These are phyloP conservation scores for Anadara kagoshimensis DNA, from an alignment of 1,140 invertebrate species.

Conservation along the genomic window DNA sequence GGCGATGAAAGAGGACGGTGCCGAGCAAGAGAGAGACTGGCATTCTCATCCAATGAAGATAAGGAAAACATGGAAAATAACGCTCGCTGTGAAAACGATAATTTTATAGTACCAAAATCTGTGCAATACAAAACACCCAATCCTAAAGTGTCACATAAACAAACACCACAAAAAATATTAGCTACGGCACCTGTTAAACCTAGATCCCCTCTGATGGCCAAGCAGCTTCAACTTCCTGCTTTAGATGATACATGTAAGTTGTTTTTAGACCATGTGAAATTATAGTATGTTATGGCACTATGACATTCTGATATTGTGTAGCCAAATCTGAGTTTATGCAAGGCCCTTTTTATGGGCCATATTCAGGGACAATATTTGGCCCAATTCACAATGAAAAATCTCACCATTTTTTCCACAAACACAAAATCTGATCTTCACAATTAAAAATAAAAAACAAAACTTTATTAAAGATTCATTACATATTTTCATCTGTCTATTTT, in stretches of 20 bases:
- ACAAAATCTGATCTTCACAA: too few species aligned
- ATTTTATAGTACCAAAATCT: constrained; percentile 70
- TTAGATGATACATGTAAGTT: constrained; percentile 65
- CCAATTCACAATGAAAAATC: too few species aligned
- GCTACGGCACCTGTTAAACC: constrained; percentile 30
- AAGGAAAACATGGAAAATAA: constrained; percentile 32
- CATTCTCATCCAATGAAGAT: constrained; percentile 39
- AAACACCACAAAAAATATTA: constrained; percentile 13
- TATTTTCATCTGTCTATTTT: too few species aligned
- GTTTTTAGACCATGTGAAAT: too few species aligned
- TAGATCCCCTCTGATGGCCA: constrained; percentile 54
- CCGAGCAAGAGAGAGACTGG: constrained; percentile 56
- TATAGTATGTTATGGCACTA: too few species aligned
- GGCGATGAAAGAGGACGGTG: constrained; percentile 45
- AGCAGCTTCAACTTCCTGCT: constrained; percentile 50
- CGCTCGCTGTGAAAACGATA: constrained; percentile 60
- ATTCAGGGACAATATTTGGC: too few species aligned
- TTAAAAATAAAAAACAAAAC: too few species aligned
- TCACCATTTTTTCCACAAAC: too few species aligned
- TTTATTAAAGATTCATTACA: too few species aligned
- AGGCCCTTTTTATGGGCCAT: too few species aligned
- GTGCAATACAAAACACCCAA: constrained; percentile 24
- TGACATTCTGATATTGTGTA: too few species aligned
- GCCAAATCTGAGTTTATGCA: too few species aligned
- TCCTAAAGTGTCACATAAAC: constrained; percentile 32